phyloP scores from a whole-genome alignment of 2,888 invertebrate genomes.

The Agonopterix subpropinquella region DNA sequence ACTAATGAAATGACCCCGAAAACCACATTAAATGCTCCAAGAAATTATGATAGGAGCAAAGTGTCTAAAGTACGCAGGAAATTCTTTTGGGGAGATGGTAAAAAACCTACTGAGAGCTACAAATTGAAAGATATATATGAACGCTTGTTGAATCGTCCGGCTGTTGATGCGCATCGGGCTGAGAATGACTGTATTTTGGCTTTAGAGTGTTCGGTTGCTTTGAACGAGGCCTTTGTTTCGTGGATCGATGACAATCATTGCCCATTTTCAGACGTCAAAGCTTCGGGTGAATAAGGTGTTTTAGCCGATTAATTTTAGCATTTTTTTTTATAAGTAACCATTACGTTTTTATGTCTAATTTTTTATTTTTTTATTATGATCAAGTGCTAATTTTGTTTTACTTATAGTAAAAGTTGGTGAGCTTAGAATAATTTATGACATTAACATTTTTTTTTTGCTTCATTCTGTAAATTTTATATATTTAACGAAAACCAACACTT shows the following conservation, averaged over 20 bases:
- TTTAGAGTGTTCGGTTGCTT: slow-evolving; percentile 72
- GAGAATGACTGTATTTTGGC: slow-evolving; percentile 80
- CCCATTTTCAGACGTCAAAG: slow-evolving; percentile 37
- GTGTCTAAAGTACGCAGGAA: slow-evolving; percentile 24
- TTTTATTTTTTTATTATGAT: no score
- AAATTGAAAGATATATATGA: slow-evolving; percentile 74
- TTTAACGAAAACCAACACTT: no score
- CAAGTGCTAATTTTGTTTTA: no score
- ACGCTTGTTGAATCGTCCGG: slow-evolving; percentile 59
- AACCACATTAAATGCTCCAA: slow-evolving; percentile 7
- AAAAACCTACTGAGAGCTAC: slow-evolving; percentile 47
- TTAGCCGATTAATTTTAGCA: slow-evolving; percentile 16
- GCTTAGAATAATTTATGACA: no score
- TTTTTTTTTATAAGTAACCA: not conserved
- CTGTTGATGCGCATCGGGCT: slow-evolving; percentile 75
- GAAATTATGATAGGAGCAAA: slow-evolving; percentile 11
- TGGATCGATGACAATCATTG: slow-evolving; percentile 60
- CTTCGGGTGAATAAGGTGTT: slow-evolving; percentile 46
- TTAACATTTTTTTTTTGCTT: no score
- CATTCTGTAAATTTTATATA: no score
- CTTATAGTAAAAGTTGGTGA: no score
- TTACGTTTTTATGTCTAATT: no score
- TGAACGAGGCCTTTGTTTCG: slow-evolving; percentile 72
- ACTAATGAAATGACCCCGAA: slow-evolving; percentile 43
- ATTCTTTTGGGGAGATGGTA: slow-evolving; percentile 32